Conservation (phyloP, 2,888 invertebrate genomes). For the Myopa tessellatipennis region DNA sequence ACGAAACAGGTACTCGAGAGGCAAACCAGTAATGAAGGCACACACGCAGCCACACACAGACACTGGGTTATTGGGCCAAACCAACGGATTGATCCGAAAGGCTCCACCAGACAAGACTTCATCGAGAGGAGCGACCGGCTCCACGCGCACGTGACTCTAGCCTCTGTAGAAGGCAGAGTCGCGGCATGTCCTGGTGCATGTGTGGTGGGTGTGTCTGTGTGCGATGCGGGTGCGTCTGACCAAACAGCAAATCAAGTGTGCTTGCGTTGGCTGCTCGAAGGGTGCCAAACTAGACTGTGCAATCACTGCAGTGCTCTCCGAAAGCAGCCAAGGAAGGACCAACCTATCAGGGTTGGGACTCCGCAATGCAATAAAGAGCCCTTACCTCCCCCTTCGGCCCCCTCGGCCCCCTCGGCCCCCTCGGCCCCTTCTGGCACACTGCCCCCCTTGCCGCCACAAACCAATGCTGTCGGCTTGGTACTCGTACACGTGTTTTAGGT, state of each 20-base stretch:
- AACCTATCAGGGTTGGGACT: too few relatives aligned
- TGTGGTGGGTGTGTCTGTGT: background rate
- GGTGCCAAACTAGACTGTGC: background rate
- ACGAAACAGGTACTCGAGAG: constrained; percentile 19
- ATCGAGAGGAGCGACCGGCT: background rate
- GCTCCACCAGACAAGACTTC: background rate
- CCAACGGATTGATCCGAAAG: background rate
- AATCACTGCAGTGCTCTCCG: too few relatives aligned
- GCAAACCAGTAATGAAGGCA: constrained; percentile 6
- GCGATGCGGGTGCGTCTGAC: background rate
- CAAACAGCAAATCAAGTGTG: background rate
- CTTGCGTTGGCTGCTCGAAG: background rate
- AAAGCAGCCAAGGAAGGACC: too few relatives aligned
- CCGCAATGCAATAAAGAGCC: too few relatives aligned
- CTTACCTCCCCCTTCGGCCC: background rate
- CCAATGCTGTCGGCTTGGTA: background rate
- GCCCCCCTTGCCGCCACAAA: background rate
- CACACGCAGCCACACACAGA: background rate
- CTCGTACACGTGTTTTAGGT: too few relatives aligned
- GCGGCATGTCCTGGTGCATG: constrained; percentile 28
- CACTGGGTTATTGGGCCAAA: background rate
- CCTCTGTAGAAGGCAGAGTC: constrained; percentile 26
- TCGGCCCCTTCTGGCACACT: background rate
- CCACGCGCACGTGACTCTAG: constrained; percentile 16
- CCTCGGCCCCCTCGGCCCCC: too few relatives aligned